Base-by-base conservation (phyloP, 1,140 invertebrate genomes). In the Drosophila albomicans region DNA sequence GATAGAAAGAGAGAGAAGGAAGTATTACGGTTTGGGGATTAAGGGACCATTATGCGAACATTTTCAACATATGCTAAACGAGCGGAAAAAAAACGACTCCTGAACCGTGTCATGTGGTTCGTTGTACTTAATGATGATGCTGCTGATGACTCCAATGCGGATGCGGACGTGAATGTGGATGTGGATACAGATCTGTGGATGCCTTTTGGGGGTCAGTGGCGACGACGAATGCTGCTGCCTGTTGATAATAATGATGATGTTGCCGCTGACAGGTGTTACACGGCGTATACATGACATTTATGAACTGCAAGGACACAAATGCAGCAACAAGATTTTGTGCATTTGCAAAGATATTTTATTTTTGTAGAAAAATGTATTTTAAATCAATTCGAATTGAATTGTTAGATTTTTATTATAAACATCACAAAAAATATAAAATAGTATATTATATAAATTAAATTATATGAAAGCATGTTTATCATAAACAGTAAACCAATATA, bases 31-130 rank as follows among this genome's bases (percentile, higher is more conserved):
- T 41, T 54, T 41, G 59, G 46, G 46, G 73, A 77, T 72, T 84
- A 63, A 58, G 78, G 35, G 48, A 52, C 62, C 72, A 79, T 76
- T 64, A 76, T 64, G 74, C 28, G 66, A 56, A 72, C 73, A 68
- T 74, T 78, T 84, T 57, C 51, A 64, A 65, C 76, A 77, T 77
- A 70, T 77, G 73, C 52, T 74, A 68, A 61, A 66, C 69, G 69
- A 49, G 48, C 35, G 63, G 20, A 45, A 61, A 51, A 51, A 35
- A 7, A 5, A 16, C 28, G 8, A 57, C 15, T 38, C 35, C 46
- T 43, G 54, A 51, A 69, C 41, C 72, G 30, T 68, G 57, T 70
- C 59, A 63, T 79, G 73, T 59, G 59, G 51, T 51, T 56, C 63
- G 51, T 54, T 35, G 77, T 67, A 25, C 20, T 25, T 25, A 59